phyloP scores from a whole-genome alignment of 2,113 vertebrate species.

The Oxygymnocypris stewartii region DNA sequence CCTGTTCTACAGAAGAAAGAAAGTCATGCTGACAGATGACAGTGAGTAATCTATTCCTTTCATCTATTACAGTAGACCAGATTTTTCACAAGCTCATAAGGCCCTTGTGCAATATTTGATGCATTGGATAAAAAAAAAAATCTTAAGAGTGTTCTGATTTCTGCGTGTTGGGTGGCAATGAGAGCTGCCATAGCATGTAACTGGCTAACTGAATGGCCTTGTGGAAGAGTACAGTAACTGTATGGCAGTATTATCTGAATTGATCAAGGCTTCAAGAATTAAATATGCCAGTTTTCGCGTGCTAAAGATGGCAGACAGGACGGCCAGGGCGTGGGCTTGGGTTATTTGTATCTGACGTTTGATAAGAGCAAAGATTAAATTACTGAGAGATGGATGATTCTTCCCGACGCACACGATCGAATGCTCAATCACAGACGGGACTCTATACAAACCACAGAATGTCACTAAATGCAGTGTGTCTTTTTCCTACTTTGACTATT shows the following conservation, averaged over 20 bases:
- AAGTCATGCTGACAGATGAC: neutral
- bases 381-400: conserved; percentile 17
- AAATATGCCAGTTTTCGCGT: neutral
- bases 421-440: neutral
- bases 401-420: neutral
- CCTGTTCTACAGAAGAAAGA: neutral
- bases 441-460: neutral
- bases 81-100: neutral
- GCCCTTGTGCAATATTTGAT: conserved; percentile 1
- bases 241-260: neutral
- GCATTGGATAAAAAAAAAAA: conserved; percentile 17
- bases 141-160: neutral
- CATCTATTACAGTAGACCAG: neutral
- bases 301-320: conserved; percentile 14
- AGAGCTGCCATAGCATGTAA: neutral
- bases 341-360: conserved; percentile 27
- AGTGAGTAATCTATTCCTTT: conserved; percentile 19
- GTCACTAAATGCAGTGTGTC: neutral
- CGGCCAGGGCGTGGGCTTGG: neutral
- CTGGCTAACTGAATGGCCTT: conserved; percentile 7
- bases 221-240: neutral
- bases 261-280: conserved; percentile 21
- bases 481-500: conserved; percentile 3
- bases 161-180: neutral
- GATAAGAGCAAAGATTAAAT: conserved; percentile 11